Evolutionary conservation across 2,888 invertebrate genomes (phyloP), one percentile per base, ranked within the genome.

Genomic region (Gortyna flavago): DNA sequence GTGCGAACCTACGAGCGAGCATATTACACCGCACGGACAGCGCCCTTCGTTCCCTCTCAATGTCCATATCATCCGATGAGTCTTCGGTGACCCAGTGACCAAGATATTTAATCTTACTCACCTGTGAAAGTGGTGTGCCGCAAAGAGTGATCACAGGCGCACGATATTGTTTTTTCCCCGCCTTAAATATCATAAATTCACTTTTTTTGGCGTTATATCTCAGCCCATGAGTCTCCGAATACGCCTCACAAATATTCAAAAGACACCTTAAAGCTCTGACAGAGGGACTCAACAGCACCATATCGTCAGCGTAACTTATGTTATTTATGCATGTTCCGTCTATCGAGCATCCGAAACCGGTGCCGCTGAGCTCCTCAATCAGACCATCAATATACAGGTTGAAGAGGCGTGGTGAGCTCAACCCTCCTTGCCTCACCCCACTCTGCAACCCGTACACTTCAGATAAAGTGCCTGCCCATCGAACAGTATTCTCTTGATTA

Each of bases 11-110:
- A 21, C 51, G 51, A 21, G 51, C 67, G 29, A 11, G 21, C 44
- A 59, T 70, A 29, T 70, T 70, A 41, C 29, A 70, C 9, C 48
- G 67, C 29, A 67, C 48, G 8, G 67, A 66, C 29, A 67, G 67
- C 48, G 67, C 67, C 29, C 67, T 67, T 44, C 67, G 67, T 41
- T 67, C 67, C 48, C 51, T 32, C 18, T 67, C 67, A 9, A 67
- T 51, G 32, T 51, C 67, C 8, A 48, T 4, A 11, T 51, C 41
- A 13, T 67, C 67, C 25, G n/a, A 29, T 6, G 41, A 21, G 11
- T 67, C 67, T 0, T 67, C 67, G 6, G 67, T 21, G 48, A 67
- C 67, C 67, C 67, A 61, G 61, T 61, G 61, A 38, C 38, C 38
- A 38, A 38, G 38, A 38, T 38, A 38, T 38, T 38, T 38, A 38